Conservation (phyloP, 2,888 invertebrate species). For the Xestia c-nigrum region DNA sequence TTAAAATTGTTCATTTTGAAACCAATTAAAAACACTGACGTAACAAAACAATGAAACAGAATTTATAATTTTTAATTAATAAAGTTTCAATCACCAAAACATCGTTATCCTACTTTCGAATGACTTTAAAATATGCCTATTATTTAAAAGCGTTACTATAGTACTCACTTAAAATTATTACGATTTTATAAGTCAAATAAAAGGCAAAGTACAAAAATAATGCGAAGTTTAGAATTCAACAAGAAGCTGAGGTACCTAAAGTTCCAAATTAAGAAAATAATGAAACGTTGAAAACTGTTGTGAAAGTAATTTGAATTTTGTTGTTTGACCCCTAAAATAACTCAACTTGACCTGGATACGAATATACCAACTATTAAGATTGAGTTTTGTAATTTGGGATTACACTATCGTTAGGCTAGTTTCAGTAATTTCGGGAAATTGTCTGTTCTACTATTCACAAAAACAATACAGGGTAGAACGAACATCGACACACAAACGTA, state of each 20-base stretch:
- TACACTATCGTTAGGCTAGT: neutral
- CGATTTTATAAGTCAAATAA: neutral
- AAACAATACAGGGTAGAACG: no score
- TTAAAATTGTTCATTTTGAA: slow-evolving; percentile 16
- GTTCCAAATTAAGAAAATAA: neutral
- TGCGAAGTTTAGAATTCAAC: neutral
- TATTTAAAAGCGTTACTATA: neutral
- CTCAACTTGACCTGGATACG: neutral
- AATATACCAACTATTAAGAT: neutral
- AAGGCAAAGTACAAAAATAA: neutral
- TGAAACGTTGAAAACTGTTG: neutral
- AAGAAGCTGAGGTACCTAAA: neutral
- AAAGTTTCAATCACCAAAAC: slow-evolving; percentile 27
- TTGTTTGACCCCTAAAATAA: neutral
- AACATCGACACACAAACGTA: no score
- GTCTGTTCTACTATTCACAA: neutral
- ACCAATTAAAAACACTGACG: neutral
- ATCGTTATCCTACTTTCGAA: neutral
- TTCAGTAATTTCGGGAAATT: neutral
- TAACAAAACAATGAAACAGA: slow-evolving; percentile 14
- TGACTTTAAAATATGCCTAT: slow-evolving; percentile 10
- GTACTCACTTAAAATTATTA: slow-evolving; percentile 4
- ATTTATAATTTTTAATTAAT: slow-evolving; percentile 22
- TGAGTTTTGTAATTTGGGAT: neutral
- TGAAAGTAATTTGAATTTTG: neutral